Percentiles rank a stretch among this genome's conserved stretches.
These are phyloP conservation scores for Lissocephala sabroskyi DNA, from an alignment of 2,888 invertebrate species.

Conservation along the genomic window DNA sequence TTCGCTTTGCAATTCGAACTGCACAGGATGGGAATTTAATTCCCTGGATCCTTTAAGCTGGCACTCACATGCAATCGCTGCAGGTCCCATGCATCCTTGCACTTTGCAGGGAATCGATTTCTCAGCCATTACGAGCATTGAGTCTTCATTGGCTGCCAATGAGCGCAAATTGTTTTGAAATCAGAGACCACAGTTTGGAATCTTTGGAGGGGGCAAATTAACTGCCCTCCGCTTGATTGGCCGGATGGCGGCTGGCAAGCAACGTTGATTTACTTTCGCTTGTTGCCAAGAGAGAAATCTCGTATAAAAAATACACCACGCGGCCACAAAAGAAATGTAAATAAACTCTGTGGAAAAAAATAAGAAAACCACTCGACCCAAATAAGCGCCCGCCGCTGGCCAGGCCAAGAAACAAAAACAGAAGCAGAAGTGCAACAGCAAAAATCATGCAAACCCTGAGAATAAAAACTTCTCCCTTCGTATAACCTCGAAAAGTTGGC, in stretches of 20 bases:
- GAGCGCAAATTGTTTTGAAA: conserved; percentile 27
- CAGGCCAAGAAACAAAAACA: not conserved
- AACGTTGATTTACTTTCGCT: conserved; percentile 28
- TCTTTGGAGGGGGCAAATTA: no score
- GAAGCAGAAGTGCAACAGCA: not conserved
- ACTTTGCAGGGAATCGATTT: conserved; percentile 15
- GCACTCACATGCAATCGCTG: no score
- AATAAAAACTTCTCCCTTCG: not conserved
- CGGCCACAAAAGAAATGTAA: no score
- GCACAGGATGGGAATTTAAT: no score
- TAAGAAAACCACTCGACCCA: not conserved
- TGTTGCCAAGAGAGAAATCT: conserved; percentile 33
- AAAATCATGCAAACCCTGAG: not conserved
- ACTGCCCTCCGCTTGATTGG: conserved; percentile 1
- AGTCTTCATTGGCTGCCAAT: conserved; percentile 25
- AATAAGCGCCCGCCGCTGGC: not conserved
- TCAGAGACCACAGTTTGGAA: conserved; percentile 16
- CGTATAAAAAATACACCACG: conserved; percentile 17
- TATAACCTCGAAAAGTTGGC: not conserved
- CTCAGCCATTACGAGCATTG: conserved; percentile 17
- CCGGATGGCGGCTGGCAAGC: not conserved
- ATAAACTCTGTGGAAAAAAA: conserved; percentile 4
- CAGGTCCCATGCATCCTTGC: no score
- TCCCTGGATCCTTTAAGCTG: no score
- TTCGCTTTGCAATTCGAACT: no score